Conservation (phyloP, 2,888 invertebrate species). For the Adelognathus sp. region DNA sequence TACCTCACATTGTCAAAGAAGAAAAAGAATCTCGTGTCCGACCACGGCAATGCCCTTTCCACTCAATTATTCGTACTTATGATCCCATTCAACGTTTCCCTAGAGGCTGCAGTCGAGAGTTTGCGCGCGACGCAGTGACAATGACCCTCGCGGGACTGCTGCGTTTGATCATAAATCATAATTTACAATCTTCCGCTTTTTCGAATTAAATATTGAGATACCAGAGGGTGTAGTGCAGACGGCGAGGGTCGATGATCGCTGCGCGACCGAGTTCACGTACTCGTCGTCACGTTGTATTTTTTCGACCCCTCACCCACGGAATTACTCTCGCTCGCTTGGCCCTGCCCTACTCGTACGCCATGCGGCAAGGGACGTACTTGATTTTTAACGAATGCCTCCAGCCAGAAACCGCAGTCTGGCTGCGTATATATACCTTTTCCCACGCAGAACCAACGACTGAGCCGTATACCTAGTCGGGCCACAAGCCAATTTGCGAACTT, state of each 20-base stretch:
- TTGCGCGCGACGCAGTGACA: not conserved
- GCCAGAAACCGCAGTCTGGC: constrained; percentile 40
- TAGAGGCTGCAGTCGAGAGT: not conserved
- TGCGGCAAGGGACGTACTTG: constrained; percentile 55
- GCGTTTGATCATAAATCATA: not conserved
- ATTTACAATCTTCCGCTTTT: not conserved
- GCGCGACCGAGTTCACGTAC: constrained; percentile 25
- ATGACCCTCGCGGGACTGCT: not conserved
- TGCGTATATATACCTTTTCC: too few species aligned
- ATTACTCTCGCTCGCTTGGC: constrained; percentile 57
- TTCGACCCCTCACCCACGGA: constrained; percentile 6
- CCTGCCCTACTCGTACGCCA: constrained; percentile 40
- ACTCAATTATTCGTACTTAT: not conserved
- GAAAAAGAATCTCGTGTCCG: not conserved
- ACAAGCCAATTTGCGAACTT: constrained; percentile 59
- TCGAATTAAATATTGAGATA: constrained; percentile 37
- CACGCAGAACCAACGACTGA: not conserved
- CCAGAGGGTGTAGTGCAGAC: not conserved
- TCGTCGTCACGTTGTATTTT: constrained; percentile 10
- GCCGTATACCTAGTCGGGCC: constrained; percentile 20
- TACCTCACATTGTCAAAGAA: not conserved
- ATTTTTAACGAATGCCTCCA: constrained; percentile 59
- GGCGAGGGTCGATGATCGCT: constrained; percentile 38
- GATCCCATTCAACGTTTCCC: not conserved
- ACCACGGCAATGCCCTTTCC: not conserved